Evolutionary conservation across 2,888 invertebrate genomes (phyloP).

Genomic region (Charanyca ferruginea): DNA sequence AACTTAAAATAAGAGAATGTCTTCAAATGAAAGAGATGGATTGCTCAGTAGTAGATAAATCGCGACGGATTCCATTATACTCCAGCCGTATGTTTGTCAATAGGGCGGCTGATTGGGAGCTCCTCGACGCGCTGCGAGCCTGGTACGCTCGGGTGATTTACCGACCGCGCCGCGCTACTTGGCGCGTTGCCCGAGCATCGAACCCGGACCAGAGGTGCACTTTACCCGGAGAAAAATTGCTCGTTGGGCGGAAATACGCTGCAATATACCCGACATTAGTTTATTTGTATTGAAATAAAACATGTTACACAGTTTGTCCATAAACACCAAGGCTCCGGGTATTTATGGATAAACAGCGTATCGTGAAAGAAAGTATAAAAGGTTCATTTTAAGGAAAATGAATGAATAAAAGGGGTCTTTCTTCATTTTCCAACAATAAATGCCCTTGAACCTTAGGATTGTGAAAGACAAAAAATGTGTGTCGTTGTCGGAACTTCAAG

Average conservation of each 20-base stretch:
- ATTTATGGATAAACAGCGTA: background rate
- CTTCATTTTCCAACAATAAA: slow-evolving; percentile 18
- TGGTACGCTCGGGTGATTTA: slow-evolving; percentile 80
- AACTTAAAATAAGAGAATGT: slow-evolving; percentile 72
- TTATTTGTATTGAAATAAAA: slow-evolving; percentile 56
- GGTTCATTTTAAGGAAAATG: slow-evolving; percentile 14
- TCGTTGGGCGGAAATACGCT: slow-evolving; percentile 69
- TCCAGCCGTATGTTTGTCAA: slow-evolving; percentile 88
- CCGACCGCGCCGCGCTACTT: slow-evolving; percentile 82
- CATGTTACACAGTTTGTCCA: slow-evolving; percentile 16
- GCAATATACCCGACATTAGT: slow-evolving; percentile 61
- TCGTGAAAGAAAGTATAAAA: too few relatives aligned
- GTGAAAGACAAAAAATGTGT: slow-evolving; percentile 30
- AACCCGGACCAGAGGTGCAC: slow-evolving; percentile 79
- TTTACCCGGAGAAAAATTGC: slow-evolving; percentile 82
- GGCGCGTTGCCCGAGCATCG: slow-evolving; percentile 84
- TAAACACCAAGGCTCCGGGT: background rate
- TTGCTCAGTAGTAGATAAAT: slow-evolving; percentile 76
- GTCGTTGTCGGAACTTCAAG: slow-evolving; percentile 42
- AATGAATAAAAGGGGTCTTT: slow-evolving; percentile 6
- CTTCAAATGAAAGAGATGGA: slow-evolving; percentile 72
- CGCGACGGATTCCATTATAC: slow-evolving; percentile 84
- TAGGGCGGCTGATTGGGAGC: slow-evolving; percentile 87
- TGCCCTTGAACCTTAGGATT: slow-evolving; percentile 16
- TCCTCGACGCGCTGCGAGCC: slow-evolving; percentile 81